Evolutionary conservation across 2,888 invertebrate genomes (phyloP), one percentile per base, ranked within the genome.

Genomic region (Clistopyga incitator): DNA sequence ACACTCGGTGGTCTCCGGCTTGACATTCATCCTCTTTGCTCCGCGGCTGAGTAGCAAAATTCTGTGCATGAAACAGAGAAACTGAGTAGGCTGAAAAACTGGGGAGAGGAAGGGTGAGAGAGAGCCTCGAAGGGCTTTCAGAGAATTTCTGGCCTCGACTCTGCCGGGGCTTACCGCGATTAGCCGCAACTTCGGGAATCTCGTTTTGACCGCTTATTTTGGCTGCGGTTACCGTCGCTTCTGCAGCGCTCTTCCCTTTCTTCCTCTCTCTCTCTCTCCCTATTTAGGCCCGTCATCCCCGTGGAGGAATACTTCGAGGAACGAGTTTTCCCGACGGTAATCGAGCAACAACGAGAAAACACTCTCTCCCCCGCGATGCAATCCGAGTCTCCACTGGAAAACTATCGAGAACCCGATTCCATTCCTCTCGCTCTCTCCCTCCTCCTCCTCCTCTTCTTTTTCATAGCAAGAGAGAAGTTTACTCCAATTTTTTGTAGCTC

Each of bases 171-270:
- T 84, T 81, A 78, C 80, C 76, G 84, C 84, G 80, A 81, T 84
- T 81, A 84, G 78, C 81, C 78, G 38, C 84, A 84, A 84, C 84
- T 84, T 78, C 80, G 77, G 42, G 80, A 80, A 80, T 84, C 84
- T 84, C 84, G 81, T 84, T 84, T 84, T 67, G 64, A 81, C 80
- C 84, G 84, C 84, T 81, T 84, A 84, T 84, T 84, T 84, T 84
- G 81, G 61, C 78, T 81, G 84, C 74, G 84, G 84, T 80, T 70
- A 70, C 80, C 70, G 54, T 70, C 25, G 54, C 83, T 82, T 50
- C 64, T 23, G 11, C 34, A 13, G 13, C 10, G 18, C 15, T 70
- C 85, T 42, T 56, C 65, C 71, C 50, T 65, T 61, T 59, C 74
- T 59, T 75, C 54, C 64, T 23, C 64, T 54, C 54, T 61, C 80